Percentiles rank a stretch among this genome's conserved stretches.
These are phyloP conservation scores for Tribolium madens DNA, from an alignment of 1,140 invertebrate species.

Conservation along the genomic window DNA sequence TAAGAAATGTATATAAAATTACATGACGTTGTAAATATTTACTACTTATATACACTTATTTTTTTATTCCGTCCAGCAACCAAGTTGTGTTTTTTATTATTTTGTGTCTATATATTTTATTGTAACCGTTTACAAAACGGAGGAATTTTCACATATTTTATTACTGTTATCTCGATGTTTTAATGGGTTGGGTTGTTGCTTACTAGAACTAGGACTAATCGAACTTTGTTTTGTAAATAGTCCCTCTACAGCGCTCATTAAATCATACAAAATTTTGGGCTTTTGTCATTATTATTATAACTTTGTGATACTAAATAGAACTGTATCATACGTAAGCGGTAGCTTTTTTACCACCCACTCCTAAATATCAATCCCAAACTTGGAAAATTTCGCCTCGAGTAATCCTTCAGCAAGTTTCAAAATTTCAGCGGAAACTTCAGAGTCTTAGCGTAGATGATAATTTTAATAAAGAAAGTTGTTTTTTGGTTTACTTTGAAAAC, in stretches of 20 bases:
- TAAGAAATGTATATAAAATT: conserved; percentile 33
- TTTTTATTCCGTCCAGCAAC: conserved; percentile 51
- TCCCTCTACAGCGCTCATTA: neutral
- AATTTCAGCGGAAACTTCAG: no score
- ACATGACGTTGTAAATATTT: conserved; percentile 32
- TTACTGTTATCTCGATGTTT: conserved; percentile 52
- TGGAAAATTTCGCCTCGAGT: neutral
- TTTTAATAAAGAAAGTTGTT: no score
- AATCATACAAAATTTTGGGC: neutral
- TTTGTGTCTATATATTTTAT: conserved; percentile 62
- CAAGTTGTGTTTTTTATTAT: conserved; percentile 48
- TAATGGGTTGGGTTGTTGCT: conserved; percentile 29
- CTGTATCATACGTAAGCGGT: conserved; percentile 42
- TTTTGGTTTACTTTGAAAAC: no score
- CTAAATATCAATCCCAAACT: neutral
- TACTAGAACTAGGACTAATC: conserved; percentile 31
- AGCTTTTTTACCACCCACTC: neutral
- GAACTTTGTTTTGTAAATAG: conserved; percentile 15
- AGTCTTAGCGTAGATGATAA: no score
- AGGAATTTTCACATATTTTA: conserved; percentile 49
- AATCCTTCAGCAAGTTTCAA: neutral
- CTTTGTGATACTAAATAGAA: conserved; percentile 49
- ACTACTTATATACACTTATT: conserved; percentile 23
- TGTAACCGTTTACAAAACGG: conserved; percentile 50
- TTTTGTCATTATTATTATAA: neutral